These are phyloP conservation scores for Geodia barretti DNA, from an alignment of 37 sponge, comb jelly and placozoan genomes.

Conservation along the genomic window DNA sequence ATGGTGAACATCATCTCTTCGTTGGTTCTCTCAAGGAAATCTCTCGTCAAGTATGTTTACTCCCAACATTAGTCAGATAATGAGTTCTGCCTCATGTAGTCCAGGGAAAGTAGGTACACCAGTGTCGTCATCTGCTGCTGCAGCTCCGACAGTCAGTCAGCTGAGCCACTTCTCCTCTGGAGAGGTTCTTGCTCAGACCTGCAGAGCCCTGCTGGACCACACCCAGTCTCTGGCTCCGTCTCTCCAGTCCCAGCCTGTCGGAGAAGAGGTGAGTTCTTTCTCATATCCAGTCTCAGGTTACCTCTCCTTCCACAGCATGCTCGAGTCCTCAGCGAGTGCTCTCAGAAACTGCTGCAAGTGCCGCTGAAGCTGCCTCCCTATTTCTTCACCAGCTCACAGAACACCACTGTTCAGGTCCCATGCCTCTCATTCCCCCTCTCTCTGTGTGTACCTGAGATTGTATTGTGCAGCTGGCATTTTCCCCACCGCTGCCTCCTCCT, in stretches of 20 bases:
- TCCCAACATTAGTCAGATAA: not conserved
- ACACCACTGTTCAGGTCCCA: slow-evolving; percentile 55
- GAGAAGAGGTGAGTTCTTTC: slow-evolving; percentile 38
- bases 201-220: slow-evolving; percentile 35
- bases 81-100: not conserved
- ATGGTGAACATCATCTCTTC: slow-evolving; percentile 65
- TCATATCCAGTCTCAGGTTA: not conserved
- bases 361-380: slow-evolving; percentile 48
- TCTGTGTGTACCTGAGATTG: not conserved
- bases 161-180: slow-evolving; percentile 29
- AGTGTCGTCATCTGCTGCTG: slow-evolving; percentile 1
- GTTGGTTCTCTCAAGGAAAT: slow-evolving; percentile 43
- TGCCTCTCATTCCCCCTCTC: not conserved
- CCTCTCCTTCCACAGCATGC: slow-evolving; percentile 34
- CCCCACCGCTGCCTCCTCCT: slow-evolving; percentile 43
- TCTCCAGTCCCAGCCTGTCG: slow-evolving; percentile 43
- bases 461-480: slow-evolving; percentile 51
- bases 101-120: slow-evolving; percentile 31
- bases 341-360: slow-evolving; percentile 44
- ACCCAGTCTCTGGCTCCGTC: slow-evolving; percentile 16
- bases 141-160: slow-evolving; percentile 4
- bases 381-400: slow-evolving; percentile 52
- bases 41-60: slow-evolving; percentile 47
- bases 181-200: slow-evolving; percentile 37
- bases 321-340: slow-evolving; percentile 31